Evolutionary conservation across 2,797 vertebrate species (phyloP).

Genomic region (Pseudochirops corinnae): DNA sequence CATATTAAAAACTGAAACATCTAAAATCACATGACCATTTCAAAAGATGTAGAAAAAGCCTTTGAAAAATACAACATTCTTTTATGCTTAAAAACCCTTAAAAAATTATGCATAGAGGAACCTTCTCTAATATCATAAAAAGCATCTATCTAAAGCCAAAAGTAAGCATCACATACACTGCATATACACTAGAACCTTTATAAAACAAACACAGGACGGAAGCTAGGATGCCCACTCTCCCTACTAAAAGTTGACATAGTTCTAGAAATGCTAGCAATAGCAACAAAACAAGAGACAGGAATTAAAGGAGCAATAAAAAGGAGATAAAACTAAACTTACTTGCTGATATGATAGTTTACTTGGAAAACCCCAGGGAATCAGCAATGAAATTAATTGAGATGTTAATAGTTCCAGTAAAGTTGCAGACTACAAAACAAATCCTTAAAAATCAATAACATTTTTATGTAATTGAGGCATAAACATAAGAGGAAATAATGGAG

Average conservation of each 20-base stretch:
- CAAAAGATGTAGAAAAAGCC: background rate
- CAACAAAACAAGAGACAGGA: background rate
- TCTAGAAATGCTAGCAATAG: background rate
- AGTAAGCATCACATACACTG: background rate
- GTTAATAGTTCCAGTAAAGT: background rate
- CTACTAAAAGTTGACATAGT: background rate
- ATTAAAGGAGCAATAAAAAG: background rate
- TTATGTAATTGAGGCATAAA: background rate
- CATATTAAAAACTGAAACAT: background rate
- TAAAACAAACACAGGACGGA: background rate
- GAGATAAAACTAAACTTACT: background rate
- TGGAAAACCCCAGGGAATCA: background rate
- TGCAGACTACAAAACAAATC: background rate
- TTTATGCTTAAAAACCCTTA: background rate
- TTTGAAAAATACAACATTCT: background rate
- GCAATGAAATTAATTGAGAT: background rate
- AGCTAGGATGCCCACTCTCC: background rate
- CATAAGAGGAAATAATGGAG: background rate
- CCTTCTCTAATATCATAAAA: background rate
- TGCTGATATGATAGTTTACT: background rate
- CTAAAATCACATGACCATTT: background rate
- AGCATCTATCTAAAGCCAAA: background rate
- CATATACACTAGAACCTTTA: background rate
- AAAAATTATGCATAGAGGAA: background rate
- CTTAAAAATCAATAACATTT: background rate